A percentile compares a stretch with the other conserved stretches of the same genome.
phyloP scores from a whole-genome alignment of 1,140 invertebrate species.

The Drosophila dunni region DNA sequence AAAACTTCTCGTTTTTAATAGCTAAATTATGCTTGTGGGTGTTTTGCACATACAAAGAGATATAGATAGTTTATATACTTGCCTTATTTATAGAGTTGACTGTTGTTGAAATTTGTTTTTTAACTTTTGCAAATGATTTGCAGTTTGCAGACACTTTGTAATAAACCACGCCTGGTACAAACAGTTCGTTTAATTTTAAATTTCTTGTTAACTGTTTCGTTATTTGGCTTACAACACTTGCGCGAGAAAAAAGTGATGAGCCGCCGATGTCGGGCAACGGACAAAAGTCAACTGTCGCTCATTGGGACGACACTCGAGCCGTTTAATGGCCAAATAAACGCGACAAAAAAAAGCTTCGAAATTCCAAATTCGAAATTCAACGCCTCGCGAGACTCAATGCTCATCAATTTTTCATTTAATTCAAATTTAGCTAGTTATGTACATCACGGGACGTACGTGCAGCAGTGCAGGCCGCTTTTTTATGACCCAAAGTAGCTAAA shows the following conservation, averaged over 20 bases:
- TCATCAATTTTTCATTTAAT: constrained; percentile 83
- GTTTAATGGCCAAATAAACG: constrained; percentile 66
- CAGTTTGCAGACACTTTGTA: constrained; percentile 12
- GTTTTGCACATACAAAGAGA: constrained; percentile 9
- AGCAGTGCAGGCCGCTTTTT: neutral
- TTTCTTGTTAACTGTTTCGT: constrained; percentile 3
- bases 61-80: constrained; percentile 37
- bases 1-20: constrained; percentile 35
- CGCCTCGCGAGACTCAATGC: constrained; percentile 12
- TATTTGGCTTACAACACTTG: constrained; percentile 22
- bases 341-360: constrained; percentile 22
- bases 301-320: constrained; percentile 58
- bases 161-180: constrained; percentile 13
- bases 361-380: constrained; percentile 28
- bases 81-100: constrained; percentile 19
- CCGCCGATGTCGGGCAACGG: constrained; percentile 70
- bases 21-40: constrained; percentile 40
- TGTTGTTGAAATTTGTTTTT: constrained; percentile 9
- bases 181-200: constrained; percentile 11
- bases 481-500: no score
- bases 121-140: constrained; percentile 19
- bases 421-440: constrained; percentile 58
- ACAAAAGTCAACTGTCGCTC: constrained; percentile 73
- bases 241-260: constrained; percentile 36
- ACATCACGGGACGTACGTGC: neutral